phyloP scores from a whole-genome alignment of 2,797 vertebrate genomes.

The Lophotriccus pileatus region DNA sequence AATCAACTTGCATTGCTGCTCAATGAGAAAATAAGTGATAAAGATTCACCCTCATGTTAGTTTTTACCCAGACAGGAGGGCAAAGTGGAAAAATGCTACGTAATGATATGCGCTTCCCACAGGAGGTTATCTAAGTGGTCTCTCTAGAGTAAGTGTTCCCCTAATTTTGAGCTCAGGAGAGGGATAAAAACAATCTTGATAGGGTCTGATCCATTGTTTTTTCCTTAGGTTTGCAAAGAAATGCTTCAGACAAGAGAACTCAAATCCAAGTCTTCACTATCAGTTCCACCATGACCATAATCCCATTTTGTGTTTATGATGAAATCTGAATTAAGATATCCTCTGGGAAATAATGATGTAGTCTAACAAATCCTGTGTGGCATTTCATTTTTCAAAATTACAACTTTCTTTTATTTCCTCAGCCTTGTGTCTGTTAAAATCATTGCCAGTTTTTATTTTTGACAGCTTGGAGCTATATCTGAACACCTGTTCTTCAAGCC shows the following conservation, averaged over 20 bases:
- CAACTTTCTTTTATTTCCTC: not conserved
- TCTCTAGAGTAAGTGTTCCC: not conserved
- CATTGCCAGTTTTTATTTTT: constrained; percentile 7
- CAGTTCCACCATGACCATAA: not conserved
- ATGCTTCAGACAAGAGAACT: not conserved
- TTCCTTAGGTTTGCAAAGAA: not conserved
- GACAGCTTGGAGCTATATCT: not conserved
- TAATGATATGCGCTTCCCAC: not conserved
- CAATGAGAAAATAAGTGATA: not conserved
- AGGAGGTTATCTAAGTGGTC: not conserved
- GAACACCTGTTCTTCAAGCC: constrained; percentile 39
- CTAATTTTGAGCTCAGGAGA: not conserved
- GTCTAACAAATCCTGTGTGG: not conserved
- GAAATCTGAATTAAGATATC: not conserved
- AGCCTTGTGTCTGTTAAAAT: not conserved
- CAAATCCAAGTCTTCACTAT: not conserved
- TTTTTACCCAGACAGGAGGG: not conserved
- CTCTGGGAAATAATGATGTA: not conserved
- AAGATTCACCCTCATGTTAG: not conserved
- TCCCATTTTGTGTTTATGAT: not conserved
- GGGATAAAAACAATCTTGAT: not conserved
- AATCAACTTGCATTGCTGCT: not conserved
- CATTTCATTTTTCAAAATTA: constrained; percentile 3
- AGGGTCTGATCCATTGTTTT: not conserved
- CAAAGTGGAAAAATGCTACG: not conserved